Base-by-base conservation (phyloP, 2,113 vertebrate species). In the Sinocyclocheilus maitianheensis region DNA sequence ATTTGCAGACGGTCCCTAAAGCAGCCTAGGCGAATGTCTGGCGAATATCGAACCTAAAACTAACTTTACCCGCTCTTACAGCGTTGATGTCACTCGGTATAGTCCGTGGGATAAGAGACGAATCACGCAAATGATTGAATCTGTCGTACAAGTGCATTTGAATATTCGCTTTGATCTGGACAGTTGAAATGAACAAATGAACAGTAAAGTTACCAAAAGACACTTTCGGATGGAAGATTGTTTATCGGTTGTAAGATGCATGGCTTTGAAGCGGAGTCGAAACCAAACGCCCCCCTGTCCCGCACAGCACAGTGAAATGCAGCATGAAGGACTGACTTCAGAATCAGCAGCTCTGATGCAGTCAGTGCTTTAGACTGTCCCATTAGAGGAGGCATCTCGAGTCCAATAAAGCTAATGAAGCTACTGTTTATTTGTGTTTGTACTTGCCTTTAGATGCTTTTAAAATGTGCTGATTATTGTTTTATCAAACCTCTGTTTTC, bases 91-190 rank as follows among this genome's bases (percentile, higher is more conserved):
- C 97, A 86, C 90, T 94, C 60, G 97, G 96, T 86, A 97, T 88
- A 72, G 92, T 95, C 89, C 95, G 94, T 7, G 98, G 97, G 58
- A 98, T 93, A 75, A 93, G 93, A 65, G 96, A 91, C 0, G 96
- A 93, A 11, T 96, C 97, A 98, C 96, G 92, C 97, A 99, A 88
- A 98, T 96, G 92, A 97, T 95, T 60, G 97, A 96, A 89, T 98
- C 97, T 88, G 96, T 96, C 92, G 97, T 96, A 90, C 97, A 99
- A 91, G 96, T 95, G 94, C 97, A 99, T 94, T 95, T 96, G 87
- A 94, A 92, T 63, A 91, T 90, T 90, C 91, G 95, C 92, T 95
- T 96, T 77, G 92, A 89, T 89, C 93, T 86, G 26, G 62, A 90
- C 18, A 82, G 77, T 53, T 74, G 89, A 67, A 14, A 87, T 65